phyloP scores from a whole-genome alignment of 2,113 vertebrate species.

The Cyanoderma ruficeps region DNA sequence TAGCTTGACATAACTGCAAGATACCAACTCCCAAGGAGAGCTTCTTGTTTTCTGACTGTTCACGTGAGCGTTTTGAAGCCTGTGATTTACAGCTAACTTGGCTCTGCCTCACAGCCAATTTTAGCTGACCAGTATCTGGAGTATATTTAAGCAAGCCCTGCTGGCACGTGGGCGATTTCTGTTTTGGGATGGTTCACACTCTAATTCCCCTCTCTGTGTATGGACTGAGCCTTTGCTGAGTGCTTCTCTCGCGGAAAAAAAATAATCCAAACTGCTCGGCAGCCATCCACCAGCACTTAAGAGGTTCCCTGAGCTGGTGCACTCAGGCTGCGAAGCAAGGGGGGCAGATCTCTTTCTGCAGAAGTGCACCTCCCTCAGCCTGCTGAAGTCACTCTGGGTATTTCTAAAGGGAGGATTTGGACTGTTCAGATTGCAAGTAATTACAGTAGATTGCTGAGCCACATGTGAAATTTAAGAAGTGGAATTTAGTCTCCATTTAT shows the following conservation, averaged over 20 bases:
- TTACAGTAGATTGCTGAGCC: background rate
- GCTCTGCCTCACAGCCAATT: background rate
- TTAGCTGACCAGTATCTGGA: background rate
- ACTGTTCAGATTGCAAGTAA: background rate
- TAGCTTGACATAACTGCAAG: background rate
- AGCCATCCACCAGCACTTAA: background rate
- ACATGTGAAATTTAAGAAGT: background rate
- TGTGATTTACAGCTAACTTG: background rate
- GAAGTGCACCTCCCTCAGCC: background rate
- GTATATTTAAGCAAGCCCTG: background rate
- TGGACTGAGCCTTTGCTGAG: background rate
- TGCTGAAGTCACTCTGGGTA: background rate
- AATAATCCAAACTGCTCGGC: background rate
- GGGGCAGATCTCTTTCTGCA: background rate
- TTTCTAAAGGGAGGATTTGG: background rate
- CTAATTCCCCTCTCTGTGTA: background rate
- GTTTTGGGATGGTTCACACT: background rate
- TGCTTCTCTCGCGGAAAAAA: background rate
- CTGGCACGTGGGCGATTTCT: background rate
- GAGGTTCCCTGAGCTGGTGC: background rate
- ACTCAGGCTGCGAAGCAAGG: accelerated
- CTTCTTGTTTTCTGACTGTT: background rate
- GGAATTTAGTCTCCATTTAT: conserved; percentile 6
- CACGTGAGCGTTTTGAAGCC: background rate
- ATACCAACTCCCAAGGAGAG: background rate